Evolutionary conservation across 2,797 vertebrate genomes (phyloP).

Genomic region (Hoplostethus mediterraneus): DNA sequence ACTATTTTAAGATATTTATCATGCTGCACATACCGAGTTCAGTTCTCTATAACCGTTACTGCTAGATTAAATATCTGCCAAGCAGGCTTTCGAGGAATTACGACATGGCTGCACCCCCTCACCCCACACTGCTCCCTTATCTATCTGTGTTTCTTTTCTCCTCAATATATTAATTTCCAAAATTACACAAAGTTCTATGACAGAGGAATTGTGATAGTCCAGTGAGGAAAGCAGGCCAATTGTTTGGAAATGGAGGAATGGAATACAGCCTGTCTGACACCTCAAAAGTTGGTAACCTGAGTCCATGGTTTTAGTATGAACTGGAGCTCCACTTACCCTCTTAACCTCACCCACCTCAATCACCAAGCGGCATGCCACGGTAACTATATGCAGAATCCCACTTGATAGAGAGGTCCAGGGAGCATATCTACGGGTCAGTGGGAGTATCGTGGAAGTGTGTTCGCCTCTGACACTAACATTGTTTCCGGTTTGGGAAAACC

Average conservation of each 20-base stretch:
- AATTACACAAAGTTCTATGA: constrained; percentile 38
- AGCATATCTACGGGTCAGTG: constrained; percentile 78
- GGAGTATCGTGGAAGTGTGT: constrained; percentile 75
- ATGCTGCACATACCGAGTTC: constrained; percentile 29
- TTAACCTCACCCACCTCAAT: constrained; percentile 75
- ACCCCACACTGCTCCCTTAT: too few species aligned
- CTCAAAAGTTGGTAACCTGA: constrained; percentile 66
- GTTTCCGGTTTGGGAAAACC: constrained; percentile 86
- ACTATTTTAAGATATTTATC: constrained; percentile 53
- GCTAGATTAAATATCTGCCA: constrained; percentile 53
- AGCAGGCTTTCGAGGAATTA: constrained; percentile 52
- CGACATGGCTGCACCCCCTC: constrained; percentile 19
- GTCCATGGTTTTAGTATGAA: constrained; percentile 69
- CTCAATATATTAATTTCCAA: constrained; percentile 6
- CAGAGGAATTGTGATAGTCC: constrained; percentile 38
- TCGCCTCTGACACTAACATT: constrained; percentile 86
- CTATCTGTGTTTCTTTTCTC: constrained; percentile 4
- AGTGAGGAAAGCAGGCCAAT: background rate
- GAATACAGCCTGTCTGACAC: constrained; percentile 50
- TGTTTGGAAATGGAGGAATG: constrained; percentile 22
- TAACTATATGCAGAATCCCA: constrained; percentile 64
- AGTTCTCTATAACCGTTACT: constrained; percentile 60
- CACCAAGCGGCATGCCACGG: constrained; percentile 64
- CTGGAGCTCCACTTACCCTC: constrained; percentile 70
- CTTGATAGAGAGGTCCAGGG: constrained; percentile 75